A percentile compares a stretch with the other conserved stretches of the same genome.
Conservation (phyloP, 2,797 vertebrate genomes). For the Sebastes taczanowskii region DNA sequence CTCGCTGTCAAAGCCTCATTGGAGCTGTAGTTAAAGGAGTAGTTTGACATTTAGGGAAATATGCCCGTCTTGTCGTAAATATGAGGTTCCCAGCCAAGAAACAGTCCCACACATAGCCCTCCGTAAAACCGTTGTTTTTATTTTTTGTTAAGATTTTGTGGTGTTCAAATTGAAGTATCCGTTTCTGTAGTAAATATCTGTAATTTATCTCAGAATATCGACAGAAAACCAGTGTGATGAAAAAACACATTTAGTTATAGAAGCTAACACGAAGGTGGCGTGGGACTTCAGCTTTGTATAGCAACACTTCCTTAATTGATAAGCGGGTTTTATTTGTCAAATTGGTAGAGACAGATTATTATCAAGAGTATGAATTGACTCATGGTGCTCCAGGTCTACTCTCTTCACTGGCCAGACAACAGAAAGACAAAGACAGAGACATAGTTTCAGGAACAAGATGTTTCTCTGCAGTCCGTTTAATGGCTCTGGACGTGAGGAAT, state of each 20-base stretch:
- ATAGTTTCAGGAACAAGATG: neutral
- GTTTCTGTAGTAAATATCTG: neutral
- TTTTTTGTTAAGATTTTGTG: neutral
- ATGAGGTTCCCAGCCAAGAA: neutral
- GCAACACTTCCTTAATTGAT: neutral
- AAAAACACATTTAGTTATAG: neutral
- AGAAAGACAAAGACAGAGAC: neutral
- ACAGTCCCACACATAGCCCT: neutral
- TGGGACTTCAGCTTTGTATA: neutral
- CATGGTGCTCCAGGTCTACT: neutral
- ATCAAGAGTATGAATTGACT: neutral
- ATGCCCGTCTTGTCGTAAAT: neutral
- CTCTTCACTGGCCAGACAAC: neutral
- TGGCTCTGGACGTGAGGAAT: neutral
- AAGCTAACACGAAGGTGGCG: neutral
- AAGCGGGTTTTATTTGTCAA: neutral
- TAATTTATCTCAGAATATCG: neutral
- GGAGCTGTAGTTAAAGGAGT: neutral
- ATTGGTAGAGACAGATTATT: neutral
- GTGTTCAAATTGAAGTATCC: neutral
- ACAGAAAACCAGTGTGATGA: neutral
- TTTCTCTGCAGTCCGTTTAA: slow-evolving; percentile 1
- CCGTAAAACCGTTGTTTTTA: neutral
- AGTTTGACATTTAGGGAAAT: neutral
- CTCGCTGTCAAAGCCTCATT: neutral